Percentiles rank a stretch among this genome's conserved stretches.
phyloP scores from a whole-genome alignment of 1,140 invertebrate genomes.

The Cotesia chilonis region DNA sequence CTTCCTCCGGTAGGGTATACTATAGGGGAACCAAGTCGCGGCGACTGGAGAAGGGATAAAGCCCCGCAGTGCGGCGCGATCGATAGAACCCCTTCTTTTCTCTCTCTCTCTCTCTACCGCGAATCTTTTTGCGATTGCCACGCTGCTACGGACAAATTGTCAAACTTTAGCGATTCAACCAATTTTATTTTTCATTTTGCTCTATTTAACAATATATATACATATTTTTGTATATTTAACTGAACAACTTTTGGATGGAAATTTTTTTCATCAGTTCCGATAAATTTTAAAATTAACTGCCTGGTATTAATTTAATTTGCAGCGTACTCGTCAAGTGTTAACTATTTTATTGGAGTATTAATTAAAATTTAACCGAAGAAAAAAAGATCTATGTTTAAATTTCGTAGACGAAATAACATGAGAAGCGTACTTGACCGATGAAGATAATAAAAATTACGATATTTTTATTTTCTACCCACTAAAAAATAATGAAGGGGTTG shows the following conservation, averaged over 20 bases:
- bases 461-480: not conserved
- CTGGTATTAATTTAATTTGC: too few relatives aligned
- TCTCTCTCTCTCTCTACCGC: slow-evolving; percentile 31
- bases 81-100: slow-evolving; percentile 58
- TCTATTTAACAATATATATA: not conserved
- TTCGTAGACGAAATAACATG: too few relatives aligned
- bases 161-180: slow-evolving; percentile 14
- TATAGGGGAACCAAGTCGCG: not conserved
- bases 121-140: slow-evolving; percentile 11
- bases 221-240: not conserved
- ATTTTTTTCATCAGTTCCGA: too few relatives aligned
- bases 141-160: not conserved
- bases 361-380: too few relatives aligned
- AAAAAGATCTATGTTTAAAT: too few relatives aligned
- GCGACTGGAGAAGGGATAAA: slow-evolving; percentile 51
- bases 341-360: too few relatives aligned
- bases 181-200: not conserved
- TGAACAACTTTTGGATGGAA: too few relatives aligned
- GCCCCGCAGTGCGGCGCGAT: slow-evolving; percentile 67
- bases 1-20: not conserved
- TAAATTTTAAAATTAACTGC: too few relatives aligned
- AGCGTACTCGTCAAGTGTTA: too few relatives aligned
- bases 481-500: not conserved
- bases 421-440: too few relatives aligned
- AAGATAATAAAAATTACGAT: too few relatives aligned